Conservation (phyloP, 2,888 invertebrate species). For the Cephus pygmeus region DNA sequence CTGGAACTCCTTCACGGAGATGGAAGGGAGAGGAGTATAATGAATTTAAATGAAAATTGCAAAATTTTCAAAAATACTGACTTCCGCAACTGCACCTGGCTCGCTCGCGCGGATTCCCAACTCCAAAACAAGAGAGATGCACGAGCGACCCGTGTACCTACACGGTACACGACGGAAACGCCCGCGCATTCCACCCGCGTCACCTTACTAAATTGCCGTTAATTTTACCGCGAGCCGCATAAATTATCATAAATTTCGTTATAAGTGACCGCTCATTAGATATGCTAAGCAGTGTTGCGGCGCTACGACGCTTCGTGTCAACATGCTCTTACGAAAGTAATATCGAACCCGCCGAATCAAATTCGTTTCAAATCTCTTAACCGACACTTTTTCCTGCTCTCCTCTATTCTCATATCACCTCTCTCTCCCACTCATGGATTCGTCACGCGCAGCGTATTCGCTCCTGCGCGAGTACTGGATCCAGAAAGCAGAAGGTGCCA, state of each 20-base stretch:
- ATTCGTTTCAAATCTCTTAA: constrained; percentile 5
- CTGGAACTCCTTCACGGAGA: neutral
- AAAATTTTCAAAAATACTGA: too few species aligned
- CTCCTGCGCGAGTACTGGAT: too few species aligned
- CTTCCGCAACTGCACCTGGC: too few species aligned
- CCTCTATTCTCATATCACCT: too few species aligned
- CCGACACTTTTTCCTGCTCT: too few species aligned
- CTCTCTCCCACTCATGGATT: too few species aligned
- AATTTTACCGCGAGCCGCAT: constrained; percentile 40
- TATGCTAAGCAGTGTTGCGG: constrained; percentile 29
- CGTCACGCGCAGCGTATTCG: too few species aligned
- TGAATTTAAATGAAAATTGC: too few species aligned
- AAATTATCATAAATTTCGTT: constrained; percentile 46
- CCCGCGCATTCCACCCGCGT: constrained; percentile 35
- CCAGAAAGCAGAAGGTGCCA: too few species aligned
- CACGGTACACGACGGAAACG: constrained; percentile 30
- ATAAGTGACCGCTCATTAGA: constrained; percentile 46
- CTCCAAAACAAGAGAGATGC: neutral
- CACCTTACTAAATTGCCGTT: constrained; percentile 37
- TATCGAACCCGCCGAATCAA: constrained; percentile 9
- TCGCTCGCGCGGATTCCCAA: too few species aligned
- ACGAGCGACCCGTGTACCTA: neutral
- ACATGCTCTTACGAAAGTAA: constrained; percentile 19
- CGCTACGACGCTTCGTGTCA: constrained; percentile 15
- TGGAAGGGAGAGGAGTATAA: neutral